Conservation (phyloP, 2,888 invertebrate genomes). For the Epinotia brunnichana region DNA sequence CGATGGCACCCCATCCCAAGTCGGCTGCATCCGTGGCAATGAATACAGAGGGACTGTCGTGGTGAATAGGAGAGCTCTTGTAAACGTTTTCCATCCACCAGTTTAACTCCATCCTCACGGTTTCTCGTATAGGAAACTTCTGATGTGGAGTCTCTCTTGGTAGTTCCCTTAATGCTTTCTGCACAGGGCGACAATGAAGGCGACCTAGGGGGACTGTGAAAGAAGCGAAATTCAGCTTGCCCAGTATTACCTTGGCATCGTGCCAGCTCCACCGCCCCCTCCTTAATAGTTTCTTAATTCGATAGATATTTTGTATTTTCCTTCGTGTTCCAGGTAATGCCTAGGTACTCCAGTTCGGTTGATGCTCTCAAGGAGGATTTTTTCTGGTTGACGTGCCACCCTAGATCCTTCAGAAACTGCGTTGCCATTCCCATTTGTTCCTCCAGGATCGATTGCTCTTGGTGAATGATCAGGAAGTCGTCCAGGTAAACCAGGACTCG, state of each 20-base stretch:
- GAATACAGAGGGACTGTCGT: constrained; percentile 2
- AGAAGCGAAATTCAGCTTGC: constrained; percentile 42
- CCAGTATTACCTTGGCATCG: constrained; percentile 22
- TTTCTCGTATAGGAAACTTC: constrained; percentile 26
- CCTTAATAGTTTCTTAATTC: too few species aligned
- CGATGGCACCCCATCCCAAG: constrained; percentile 44
- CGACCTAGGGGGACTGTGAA: constrained; percentile 43
- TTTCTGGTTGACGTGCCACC: too few species aligned
- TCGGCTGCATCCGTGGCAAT: constrained; percentile 44
- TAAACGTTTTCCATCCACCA: neutral
- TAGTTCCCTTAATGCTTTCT: constrained; percentile 28
- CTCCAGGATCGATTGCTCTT: neutral
- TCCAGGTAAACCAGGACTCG: too few species aligned
- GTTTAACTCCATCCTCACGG: neutral
- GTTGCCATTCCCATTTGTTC: neutral
- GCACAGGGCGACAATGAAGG: constrained; percentile 40
- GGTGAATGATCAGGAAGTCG: too few species aligned
- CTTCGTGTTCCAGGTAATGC: too few species aligned
- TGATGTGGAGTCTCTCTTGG: constrained; percentile 18
- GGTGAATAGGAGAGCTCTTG: neutral
- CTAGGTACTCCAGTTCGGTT: too few species aligned
- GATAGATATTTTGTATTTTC: too few species aligned
- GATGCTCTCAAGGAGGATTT: too few species aligned
- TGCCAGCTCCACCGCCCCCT: constrained; percentile 17
- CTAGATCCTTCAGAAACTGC: too few species aligned